Evolutionary conservation across 2,888 invertebrate species (phyloP), one percentile per base, ranked within the genome.

Genomic region (Drosophila robusta): DNA sequence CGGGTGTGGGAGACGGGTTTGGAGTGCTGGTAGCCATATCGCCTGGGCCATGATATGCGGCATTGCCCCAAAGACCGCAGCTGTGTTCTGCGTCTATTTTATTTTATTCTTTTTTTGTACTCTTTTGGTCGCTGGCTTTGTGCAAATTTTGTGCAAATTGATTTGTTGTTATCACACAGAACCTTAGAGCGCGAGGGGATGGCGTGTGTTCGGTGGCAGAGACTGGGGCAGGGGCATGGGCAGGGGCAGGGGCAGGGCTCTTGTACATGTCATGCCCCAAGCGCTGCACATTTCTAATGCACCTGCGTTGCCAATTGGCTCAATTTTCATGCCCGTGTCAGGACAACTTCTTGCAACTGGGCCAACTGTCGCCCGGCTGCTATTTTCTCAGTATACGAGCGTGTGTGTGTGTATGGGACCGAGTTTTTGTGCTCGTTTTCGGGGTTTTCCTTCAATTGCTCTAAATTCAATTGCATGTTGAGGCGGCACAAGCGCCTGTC

Each of bases 61-160:
- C 65, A 70, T 69, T 62, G 69, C 55, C 55, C 65, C 82, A 64
- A 55, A 71, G 74, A 73, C 71, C 77, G 58, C 73, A 77, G 60
- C 66, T 72, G 52, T 65, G 49, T 45, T 44, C 51, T 22, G 42
- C 57, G 66, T 65, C 50, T 49, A 47, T 38, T 24, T 24, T 8
- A 16, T 32, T 16, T 16, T 52, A 52, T n/a, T n/a, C 14, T 32
- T 9, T n/a, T 29, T 55, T 51, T 41, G 11, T 34, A 32, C 11
- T 34, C 12, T 34, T 9, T 29, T 29, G 29, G 34, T 16, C 39
- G 52, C 60, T 55, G 49, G 69, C 58, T 56, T 80, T 78, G 87
- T 87, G 89, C 84, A 83, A 85, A 87, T 89, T 81, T 76, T 87
- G 85, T 87, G 85, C 86, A 85, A 85, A 85, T 89, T 89, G 89